A percentile compares a stretch with the other conserved stretches of the same genome.
Conservation (phyloP, 2,888 invertebrate genomes). For the Lathronympha strigana region DNA sequence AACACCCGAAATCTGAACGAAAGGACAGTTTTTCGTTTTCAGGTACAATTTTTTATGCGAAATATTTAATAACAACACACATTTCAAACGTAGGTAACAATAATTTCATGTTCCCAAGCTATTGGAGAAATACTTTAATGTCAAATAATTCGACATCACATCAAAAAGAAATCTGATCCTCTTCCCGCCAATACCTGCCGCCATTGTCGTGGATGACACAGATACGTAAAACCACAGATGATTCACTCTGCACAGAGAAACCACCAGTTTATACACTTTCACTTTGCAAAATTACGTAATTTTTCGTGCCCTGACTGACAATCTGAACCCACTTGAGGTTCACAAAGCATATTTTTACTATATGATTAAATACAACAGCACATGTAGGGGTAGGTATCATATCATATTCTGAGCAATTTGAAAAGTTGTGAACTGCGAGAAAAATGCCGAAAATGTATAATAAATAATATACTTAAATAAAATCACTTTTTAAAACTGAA, state of each 20-base stretch:
- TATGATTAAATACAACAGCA: too few relatives aligned
- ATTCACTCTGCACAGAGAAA: constrained; percentile 35
- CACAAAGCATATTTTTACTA: constrained; percentile 21
- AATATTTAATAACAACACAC: neutral
- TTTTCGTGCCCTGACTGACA: constrained; percentile 35
- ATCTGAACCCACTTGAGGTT: constrained; percentile 18
- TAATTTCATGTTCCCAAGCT: constrained; percentile 15
- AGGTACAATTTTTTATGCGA: too few relatives aligned
- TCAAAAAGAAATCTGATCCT: constrained; percentile 79
- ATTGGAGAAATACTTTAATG: constrained; percentile 40
- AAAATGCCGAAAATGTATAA: too few relatives aligned
- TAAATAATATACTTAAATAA: too few relatives aligned
- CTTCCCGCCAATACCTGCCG: constrained; percentile 75
- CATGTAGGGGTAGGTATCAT: too few relatives aligned
- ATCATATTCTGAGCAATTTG: too few relatives aligned
- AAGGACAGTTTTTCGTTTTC: too few relatives aligned
- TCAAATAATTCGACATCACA: constrained; percentile 65
- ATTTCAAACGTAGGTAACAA: neutral
- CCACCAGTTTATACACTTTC: constrained; percentile 28
- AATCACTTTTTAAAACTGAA: too few relatives aligned
- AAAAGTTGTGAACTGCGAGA: too few relatives aligned
- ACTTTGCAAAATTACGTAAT: constrained; percentile 36
- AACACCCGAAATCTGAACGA: too few relatives aligned
- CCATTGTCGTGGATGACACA: constrained; percentile 63
- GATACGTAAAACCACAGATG: constrained; percentile 39